Conservation (phyloP, 2,797 vertebrate species). For the Carapus acus region DNA sequence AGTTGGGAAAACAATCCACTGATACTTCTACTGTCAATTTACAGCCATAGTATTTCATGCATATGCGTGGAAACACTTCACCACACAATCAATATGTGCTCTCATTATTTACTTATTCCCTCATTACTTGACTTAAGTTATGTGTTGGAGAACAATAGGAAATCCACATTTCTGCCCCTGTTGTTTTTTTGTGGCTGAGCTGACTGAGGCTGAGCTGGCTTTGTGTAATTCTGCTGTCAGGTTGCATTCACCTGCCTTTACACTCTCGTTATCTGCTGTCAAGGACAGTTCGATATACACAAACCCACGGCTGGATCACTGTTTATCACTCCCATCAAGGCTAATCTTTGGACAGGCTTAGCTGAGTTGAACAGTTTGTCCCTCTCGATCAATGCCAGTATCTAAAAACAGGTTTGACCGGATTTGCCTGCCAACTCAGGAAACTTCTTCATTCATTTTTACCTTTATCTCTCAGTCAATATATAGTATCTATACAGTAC, state of each 20-base stretch:
- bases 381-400: not conserved
- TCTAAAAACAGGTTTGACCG: not conserved
- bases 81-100: too few relatives aligned
- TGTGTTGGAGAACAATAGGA: too few relatives aligned
- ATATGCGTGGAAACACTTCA: too few relatives aligned
- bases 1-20: slow-evolving; percentile 18
- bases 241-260: slow-evolving; percentile 22
- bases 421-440: not conserved
- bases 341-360: slow-evolving; percentile 42
- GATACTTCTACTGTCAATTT: not conserved
- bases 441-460: not conserved
- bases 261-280: slow-evolving; percentile 47
- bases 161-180: too few relatives aligned
- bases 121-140: too few relatives aligned
- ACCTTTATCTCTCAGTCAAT: too few relatives aligned
- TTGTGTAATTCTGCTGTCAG: slow-evolving; percentile 37
- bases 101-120: too few relatives aligned
- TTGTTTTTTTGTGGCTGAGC: too few relatives aligned
- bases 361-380: slow-evolving; percentile 27
- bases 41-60: not conserved
- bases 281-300: slow-evolving; percentile 45
- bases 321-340: slow-evolving; percentile 26
- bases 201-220: too few relatives aligned
- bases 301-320: slow-evolving; percentile 17
- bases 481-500: too few relatives aligned